A percentile compares a stretch with the other conserved stretches of the same genome.
phyloP scores from a whole-genome alignment of 2,888 invertebrate species.

The Polymixis lichenea region DNA sequence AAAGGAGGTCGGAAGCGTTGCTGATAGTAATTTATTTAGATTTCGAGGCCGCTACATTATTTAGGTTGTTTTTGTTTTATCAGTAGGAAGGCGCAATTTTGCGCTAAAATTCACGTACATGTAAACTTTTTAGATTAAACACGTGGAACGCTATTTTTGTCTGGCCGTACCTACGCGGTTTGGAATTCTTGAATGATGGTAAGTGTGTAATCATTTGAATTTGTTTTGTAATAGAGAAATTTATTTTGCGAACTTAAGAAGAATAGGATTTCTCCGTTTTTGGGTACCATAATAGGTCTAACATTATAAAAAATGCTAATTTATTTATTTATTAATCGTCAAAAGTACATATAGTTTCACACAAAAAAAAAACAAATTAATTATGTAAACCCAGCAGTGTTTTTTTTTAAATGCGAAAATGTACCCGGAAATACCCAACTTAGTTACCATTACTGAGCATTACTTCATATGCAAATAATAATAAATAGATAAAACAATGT shows the following conservation, averaged over 20 bases:
- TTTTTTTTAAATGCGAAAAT: neutral
- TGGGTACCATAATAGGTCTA: neutral
- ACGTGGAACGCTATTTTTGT: conserved; percentile 48
- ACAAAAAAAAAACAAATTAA: conserved; percentile 1
- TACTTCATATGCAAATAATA: conserved; percentile 22
- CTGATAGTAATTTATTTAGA: conserved; percentile 89
- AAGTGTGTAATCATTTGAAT: neutral
- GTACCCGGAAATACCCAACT: neutral
- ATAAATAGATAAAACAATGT: conserved; percentile 18
- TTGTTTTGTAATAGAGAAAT: neutral
- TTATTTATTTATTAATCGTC: neutral
- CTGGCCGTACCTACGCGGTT: conserved; percentile 1
- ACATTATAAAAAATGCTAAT: no score
- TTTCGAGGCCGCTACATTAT: conserved; percentile 88
- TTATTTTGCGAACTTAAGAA: neutral
- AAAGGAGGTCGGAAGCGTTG: conserved; percentile 88
- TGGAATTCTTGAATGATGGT: conserved; percentile 21
- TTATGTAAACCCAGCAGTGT: neutral
- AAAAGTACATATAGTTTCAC: neutral
- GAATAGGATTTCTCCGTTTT: neutral
- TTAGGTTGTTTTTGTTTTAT: conserved; percentile 90
- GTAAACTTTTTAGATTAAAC: conserved; percentile 77
- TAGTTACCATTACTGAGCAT: neutral
- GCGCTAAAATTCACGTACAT: conserved; percentile 74
- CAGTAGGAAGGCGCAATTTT: conserved; percentile 88